Evolutionary conservation across 1,140 invertebrate species (phyloP).

Genomic region (Drosophila kepulauana): DNA sequence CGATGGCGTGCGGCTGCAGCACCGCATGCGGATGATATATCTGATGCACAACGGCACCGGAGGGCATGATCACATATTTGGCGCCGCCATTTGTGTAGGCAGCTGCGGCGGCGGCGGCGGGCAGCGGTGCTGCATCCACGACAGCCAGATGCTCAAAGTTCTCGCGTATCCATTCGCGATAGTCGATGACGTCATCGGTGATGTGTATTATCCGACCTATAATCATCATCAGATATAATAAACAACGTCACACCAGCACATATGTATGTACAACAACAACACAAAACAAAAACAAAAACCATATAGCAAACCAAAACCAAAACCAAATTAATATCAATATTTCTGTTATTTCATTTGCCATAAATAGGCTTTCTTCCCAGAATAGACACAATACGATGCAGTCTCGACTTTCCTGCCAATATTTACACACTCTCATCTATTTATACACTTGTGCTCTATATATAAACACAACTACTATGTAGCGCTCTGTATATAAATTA

Average conservation of each 20-base stretch:
- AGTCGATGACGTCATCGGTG: constrained; percentile 97
- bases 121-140: constrained; percentile 65
- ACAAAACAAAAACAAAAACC: not conserved
- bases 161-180: constrained; percentile 91
- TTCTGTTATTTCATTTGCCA: too few species aligned
- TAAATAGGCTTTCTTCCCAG: not conserved
- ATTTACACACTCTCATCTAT: constrained; percentile 2
- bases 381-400: not conserved
- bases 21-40: constrained; percentile 68
- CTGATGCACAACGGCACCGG: constrained; percentile 65
- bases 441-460: not conserved
- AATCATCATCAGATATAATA: not conserved
- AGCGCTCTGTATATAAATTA: not conserved
- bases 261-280: not conserved
- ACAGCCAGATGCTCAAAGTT: constrained; percentile 84
- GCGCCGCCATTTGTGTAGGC: constrained; percentile 61
- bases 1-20: constrained; percentile 56
- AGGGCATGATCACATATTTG: constrained; percentile 72
- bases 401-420: not conserved
- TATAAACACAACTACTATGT: constrained; percentile 5
- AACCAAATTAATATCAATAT: too few species aligned
- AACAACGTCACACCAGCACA: too few species aligned
- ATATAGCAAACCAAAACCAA: too few species aligned
- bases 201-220: constrained; percentile 94
- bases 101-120: constrained; percentile 42